Percentiles rank a stretch among this genome's conserved stretches.
These are phyloP conservation scores for Aphelocoma californica DNA, from an alignment of 2,797 vertebrate genomes.

Conservation along the genomic window DNA sequence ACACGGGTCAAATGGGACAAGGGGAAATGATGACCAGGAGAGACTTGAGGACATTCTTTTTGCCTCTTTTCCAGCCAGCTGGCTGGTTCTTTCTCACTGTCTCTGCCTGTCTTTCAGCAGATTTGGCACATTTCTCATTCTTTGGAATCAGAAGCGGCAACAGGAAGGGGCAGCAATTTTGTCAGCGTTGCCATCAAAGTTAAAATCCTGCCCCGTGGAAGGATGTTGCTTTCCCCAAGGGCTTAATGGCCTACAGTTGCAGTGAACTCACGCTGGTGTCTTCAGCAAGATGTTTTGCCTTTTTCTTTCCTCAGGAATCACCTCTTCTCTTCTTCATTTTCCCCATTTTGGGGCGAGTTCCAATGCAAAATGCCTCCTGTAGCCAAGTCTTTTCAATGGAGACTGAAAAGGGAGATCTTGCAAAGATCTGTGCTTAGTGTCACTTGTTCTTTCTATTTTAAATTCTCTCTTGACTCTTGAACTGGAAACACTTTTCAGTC, in stretches of 20 bases:
- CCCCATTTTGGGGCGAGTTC: rapidly evolving
- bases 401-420: not conserved
- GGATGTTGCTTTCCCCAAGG: not conserved
- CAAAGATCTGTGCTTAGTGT: not conserved
- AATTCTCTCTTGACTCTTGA: not conserved
- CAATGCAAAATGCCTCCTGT: not conserved
- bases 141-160: not conserved
- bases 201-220: not conserved
- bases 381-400: not conserved
- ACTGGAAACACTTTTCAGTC: not conserved
- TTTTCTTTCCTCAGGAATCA: not conserved
- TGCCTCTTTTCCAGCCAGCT: not conserved
- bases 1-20: not conserved
- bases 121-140: not conserved
- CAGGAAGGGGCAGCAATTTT: not conserved
- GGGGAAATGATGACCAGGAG: no score
- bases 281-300: not conserved
- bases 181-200: not conserved
- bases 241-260: not conserved
- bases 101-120: not conserved
- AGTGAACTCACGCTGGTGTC: rapidly evolving
- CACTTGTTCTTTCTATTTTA: not conserved
- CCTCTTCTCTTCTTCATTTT: not conserved
- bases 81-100: not conserved
- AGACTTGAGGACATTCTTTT: not conserved